Evolutionary conservation across 2,113 vertebrate genomes (phyloP), one percentile per base, ranked within the genome.

Genomic region (Chaetorhynchus papuensis): DNA sequence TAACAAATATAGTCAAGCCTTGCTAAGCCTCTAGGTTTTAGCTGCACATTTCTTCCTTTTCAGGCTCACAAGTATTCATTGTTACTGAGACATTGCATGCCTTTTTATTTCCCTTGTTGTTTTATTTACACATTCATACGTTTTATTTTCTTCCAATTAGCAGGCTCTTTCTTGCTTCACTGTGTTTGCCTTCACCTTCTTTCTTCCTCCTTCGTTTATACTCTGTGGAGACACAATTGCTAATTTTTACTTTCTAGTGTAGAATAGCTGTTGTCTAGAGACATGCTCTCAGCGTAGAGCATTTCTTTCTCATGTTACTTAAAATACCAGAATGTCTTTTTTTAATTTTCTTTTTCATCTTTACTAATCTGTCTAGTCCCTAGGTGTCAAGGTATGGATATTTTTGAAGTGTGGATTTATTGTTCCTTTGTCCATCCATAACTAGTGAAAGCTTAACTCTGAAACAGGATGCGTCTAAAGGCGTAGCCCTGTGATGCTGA

Each of bases 11-110:
- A 83, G 64, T 74, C 96, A 71, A 93, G 87, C 85, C 78, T 82
- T 86, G 50, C 84, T 95, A 93, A 97, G 83, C 92, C 87, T 96
- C 94, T 97, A 89, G 93, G 72, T 90, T 97, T 97, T 82, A 97
- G 80, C 49, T 86, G 92, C 70, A 53, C 66, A 6, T 52, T 49
- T 57, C 53, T 65, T 61, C 54, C 9, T 87, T 83, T 85, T 61
- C 49, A 59, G 75, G 63, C 59, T 87, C 50, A 27, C 54, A 59
- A 39, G 28, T 44, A 42, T 35, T 86, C 45, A 15, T 19, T 91
- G 78, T 77, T 71, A 78, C 30, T 37, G 47, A 91, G 64, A 52
- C 21, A 28, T 13, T 59, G 85, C 35, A 6, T 61, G 59, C 59
- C 56, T 59, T 78, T 88, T 80, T 86, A 86, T 91, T 89, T 96